phyloP scores from a whole-genome alignment of 2,797 vertebrate genomes.

The Danio choprae region DNA sequence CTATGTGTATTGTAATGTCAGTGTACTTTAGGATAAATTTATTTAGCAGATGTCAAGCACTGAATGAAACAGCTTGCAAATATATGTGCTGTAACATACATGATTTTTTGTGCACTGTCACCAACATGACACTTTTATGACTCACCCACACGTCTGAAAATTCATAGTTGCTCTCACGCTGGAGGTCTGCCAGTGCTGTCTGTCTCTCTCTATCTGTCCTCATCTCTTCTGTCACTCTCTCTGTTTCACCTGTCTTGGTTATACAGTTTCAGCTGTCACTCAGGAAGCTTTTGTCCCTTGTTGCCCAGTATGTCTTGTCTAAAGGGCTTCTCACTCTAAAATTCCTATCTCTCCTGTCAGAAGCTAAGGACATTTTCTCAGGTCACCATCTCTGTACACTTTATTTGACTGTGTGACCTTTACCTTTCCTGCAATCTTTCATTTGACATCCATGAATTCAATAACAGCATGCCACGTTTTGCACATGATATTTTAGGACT shows the following conservation, averaged over 20 bases:
- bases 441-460: background rate
- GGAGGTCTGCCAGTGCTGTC: background rate
- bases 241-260: background rate
- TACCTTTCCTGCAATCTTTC: background rate
- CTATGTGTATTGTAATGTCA: too few relatives aligned
- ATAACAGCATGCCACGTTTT: background rate
- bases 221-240: background rate
- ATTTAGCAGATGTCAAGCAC: background rate
- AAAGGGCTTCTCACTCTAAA: background rate
- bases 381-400: background rate
- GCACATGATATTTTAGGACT: background rate
- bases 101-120: background rate
- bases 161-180: background rate
- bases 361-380: background rate
- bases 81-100: slow-evolving; percentile 4
- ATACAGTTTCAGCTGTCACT: slow-evolving; percentile 20
- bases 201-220: slow-evolving; percentile 32
- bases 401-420: background rate
- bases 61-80: background rate
- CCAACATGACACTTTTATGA: slow-evolving; percentile 12
- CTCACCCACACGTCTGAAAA: background rate
- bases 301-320: slow-evolving; percentile 20
- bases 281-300: background rate
- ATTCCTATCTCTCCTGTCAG: background rate
- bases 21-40: too few relatives aligned